These are phyloP conservation scores for Hypocryptadius cinnamomeus DNA, from an alignment of 2,113 vertebrate species.

Conservation along the genomic window DNA sequence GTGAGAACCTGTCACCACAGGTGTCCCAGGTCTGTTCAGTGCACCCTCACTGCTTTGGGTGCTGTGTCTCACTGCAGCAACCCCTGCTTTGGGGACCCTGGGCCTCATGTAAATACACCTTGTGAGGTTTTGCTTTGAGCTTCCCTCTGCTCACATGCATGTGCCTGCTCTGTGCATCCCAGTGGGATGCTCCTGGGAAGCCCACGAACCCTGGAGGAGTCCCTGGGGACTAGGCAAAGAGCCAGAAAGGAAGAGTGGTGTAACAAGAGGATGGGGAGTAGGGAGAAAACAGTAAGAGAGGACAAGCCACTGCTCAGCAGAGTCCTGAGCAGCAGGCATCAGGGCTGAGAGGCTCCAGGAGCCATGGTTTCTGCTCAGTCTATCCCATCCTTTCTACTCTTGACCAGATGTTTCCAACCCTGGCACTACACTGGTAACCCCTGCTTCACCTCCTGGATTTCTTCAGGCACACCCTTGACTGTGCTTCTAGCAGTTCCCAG, in stretches of 20 bases:
- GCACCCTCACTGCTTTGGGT: neutral
- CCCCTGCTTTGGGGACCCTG: neutral
- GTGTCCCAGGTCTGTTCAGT: neutral
- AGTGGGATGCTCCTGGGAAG: neutral
- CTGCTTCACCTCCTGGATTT: neutral
- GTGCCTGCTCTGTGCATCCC: neutral
- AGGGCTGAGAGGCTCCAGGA: neutral
- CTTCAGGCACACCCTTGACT: neutral
- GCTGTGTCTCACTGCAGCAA: rapidly evolving
- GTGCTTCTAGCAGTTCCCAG: neutral
- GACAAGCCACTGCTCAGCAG: neutral
- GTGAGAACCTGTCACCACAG: neutral
- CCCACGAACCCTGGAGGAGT: neutral
- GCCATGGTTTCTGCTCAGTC: neutral
- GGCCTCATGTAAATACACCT: neutral
- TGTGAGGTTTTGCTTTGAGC: neutral
- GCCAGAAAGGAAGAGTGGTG: neutral
- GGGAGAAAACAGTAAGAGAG: neutral
- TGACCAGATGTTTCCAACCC: neutral
- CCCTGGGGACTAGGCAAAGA: neutral
- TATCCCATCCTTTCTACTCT: neutral
- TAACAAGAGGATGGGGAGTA: neutral
- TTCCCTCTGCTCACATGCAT: rapidly evolving
- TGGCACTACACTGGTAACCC: no score
- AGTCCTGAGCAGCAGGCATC: neutral